A percentile compares a stretch with the other conserved stretches of the same genome.
Evolutionary conservation across 23 tunicate genomes (phyloP).

Genomic region (Ascidia mentula): DNA sequence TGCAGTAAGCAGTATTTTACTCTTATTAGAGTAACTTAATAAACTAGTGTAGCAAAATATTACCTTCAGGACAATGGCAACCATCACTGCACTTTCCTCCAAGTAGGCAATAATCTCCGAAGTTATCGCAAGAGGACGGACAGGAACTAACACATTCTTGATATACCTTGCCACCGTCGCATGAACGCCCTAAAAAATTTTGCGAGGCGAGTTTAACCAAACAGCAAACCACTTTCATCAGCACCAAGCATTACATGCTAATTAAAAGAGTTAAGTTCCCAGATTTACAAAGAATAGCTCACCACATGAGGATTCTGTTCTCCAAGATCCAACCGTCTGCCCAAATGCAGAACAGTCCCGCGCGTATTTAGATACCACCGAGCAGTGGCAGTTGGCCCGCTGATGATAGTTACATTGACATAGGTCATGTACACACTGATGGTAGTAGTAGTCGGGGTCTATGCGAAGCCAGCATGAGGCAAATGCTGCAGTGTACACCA

Average conservation of each 20-base stretch:
- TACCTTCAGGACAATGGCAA: not conserved
- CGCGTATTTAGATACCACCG: not conserved
- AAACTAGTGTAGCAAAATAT: not conserved
- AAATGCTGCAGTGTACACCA: not conserved
- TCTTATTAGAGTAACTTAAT: too few relatives aligned
- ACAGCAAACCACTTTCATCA: not conserved
- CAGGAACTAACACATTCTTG: not conserved
- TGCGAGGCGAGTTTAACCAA: not conserved
- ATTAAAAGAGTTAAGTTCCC: not conserved
- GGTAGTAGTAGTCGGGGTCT: not conserved
- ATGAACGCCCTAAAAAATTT: not conserved
- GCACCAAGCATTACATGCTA: not conserved
- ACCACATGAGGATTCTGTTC: not conserved
- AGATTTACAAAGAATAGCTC: not conserved
- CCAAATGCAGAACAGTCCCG: not conserved
- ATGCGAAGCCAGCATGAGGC: not conserved
- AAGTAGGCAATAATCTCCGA: too few relatives aligned
- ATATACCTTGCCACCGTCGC: slow-evolving; percentile 5
- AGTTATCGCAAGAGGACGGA: not conserved
- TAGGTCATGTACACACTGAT: not conserved
- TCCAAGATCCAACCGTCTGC: not conserved
- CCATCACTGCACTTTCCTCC: not conserved
- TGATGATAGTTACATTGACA: not conserved
- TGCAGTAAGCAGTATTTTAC: not conserved
- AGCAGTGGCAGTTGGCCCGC: not conserved